A percentile compares a stretch with the other conserved stretches of the same genome.
phyloP scores from a whole-genome alignment of 2,113 vertebrate genomes.

The Falco punctatus region DNA sequence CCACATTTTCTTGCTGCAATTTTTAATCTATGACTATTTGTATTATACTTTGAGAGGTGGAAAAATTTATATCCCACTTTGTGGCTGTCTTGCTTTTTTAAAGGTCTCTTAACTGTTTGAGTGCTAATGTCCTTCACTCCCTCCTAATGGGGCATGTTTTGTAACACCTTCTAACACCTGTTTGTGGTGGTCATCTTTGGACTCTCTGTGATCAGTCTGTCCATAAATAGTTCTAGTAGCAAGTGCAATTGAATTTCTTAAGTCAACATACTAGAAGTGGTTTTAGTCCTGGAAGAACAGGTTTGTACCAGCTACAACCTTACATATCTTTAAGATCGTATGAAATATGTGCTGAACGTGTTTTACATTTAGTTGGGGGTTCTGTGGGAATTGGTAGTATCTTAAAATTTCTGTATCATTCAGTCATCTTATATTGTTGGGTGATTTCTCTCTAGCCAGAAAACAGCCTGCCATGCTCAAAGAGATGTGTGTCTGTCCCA shows the following conservation, averaged over 20 bases:
- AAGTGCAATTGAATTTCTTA: background rate
- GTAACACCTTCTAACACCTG: background rate
- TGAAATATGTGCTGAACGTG: background rate
- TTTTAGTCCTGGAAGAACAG: background rate
- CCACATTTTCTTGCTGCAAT: background rate
- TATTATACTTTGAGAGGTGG: background rate
- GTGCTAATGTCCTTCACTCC: background rate
- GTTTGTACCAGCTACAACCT: background rate
- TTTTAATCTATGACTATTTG: background rate
- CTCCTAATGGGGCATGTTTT: background rate
- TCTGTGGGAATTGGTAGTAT: background rate
- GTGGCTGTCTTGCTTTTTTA: background rate
- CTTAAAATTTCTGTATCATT: constrained; percentile 22
- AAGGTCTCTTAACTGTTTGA: background rate
- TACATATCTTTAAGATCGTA: background rate
- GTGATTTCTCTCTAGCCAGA: constrained; percentile 71
- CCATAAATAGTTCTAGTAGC: background rate
- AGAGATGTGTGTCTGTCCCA: constrained; percentile 58
- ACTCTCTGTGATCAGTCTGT: background rate
- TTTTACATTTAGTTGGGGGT: background rate
- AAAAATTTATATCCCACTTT: background rate
- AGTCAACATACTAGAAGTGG: background rate
- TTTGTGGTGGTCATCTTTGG: background rate
- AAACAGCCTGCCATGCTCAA: constrained; percentile 55
- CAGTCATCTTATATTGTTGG: constrained; percentile 53